Conservation (phyloP, 2,113 vertebrate species). For the Anhinga rufa region DNA sequence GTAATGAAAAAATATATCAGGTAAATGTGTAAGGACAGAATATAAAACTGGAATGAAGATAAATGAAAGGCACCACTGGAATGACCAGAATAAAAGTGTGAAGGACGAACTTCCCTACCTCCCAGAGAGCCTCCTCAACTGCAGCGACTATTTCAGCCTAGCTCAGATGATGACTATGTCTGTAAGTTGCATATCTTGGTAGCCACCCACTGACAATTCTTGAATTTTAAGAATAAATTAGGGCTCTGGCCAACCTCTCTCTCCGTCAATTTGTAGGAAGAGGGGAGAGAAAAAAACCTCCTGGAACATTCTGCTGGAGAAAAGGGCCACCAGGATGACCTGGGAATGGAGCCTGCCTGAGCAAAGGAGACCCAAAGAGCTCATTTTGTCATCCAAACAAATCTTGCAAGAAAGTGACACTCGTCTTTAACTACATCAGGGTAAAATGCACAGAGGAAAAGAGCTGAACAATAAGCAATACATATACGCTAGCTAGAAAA, state of each 20-base stretch:
- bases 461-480: not conserved
- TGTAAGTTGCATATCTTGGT: not conserved
- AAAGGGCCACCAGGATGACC: not conserved
- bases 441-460: not conserved
- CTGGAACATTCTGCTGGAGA: not conserved
- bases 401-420: not conserved
- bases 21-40: not conserved
- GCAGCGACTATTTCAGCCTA: not conserved
- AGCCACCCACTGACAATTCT: conserved; percentile 3
- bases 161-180: not conserved
- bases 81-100: not conserved
- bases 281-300: not conserved
- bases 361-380: not conserved
- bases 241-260: not conserved
- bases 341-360: not conserved
- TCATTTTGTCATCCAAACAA: not conserved
- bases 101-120: not conserved
- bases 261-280: not conserved
- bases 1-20: not conserved
- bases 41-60: not conserved
- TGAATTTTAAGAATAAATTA: conserved; percentile 1
- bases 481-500: not conserved
- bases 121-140: not conserved
- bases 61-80: not conserved
- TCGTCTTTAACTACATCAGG: not conserved